Base-by-base conservation (phyloP, 2,797 vertebrate species). In the Bovichtus variegatus region DNA sequence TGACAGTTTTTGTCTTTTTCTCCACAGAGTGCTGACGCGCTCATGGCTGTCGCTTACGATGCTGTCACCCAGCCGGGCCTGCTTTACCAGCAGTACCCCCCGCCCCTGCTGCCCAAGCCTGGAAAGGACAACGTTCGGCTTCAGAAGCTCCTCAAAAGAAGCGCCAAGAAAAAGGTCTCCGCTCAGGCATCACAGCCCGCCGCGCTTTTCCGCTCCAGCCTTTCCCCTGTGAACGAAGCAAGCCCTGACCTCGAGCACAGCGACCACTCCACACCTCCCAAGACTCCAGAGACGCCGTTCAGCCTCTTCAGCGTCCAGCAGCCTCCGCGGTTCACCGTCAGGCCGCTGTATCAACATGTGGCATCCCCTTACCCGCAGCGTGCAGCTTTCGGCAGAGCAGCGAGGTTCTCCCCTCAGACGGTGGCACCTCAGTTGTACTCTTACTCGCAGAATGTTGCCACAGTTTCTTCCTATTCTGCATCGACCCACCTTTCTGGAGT, bases 141-240 rank as follows among this genome's bases (percentile, higher is more conserved):
- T 50, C 97, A 97, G 93, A 96, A 95, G 54, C 94, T 99, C 34
- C 92, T 99, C 81, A 97, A 97, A 85, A 97, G 96, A 90, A 94
- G 91, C 0, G 96, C 97, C 16, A 96, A 96, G 91, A 98, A 95
- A 84, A 96, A 96, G 83, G 76, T 87, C 0, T 18, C 92, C 0
- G 51, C 92, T 23, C 93, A 94, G 72, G 4, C 89, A n/a, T 55
- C 86, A 0, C 94, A 96, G 77, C 83, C 93, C 4, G 25, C 93
- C 0, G 89, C 91, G 19, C 72, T 93, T 59, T 98, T 97, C 87
- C 96, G 96, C 23, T 92, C 96, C 72, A 97, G 94, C 81, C 96
- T 99, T 60, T 99, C 98, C 3, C 98, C 98, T 0, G 98, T 99
- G 66, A 97, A 96, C 0, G 98, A 99, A 89, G 97, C 96, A 47